phyloP scores from a whole-genome alignment of 1,140 invertebrate genomes.

The Daktulosphaira vitifoliae region DNA sequence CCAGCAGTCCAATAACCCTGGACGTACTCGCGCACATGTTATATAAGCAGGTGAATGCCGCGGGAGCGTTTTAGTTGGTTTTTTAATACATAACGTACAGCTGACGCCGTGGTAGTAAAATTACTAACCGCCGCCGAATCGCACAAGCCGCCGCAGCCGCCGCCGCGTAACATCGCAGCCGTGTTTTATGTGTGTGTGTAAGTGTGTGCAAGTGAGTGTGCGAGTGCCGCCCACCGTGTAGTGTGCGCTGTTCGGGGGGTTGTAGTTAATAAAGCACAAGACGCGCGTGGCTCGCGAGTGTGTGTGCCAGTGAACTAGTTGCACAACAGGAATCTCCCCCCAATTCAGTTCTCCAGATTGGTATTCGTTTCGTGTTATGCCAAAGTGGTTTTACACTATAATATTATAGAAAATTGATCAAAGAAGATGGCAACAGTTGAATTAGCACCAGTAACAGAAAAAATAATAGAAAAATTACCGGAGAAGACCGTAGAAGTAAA shows the following conservation, averaged over 20 bases:
- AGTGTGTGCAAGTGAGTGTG: background rate
- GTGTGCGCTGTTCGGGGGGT: too few species aligned
- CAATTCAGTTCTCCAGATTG: too few species aligned
- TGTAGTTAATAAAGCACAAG: too few species aligned
- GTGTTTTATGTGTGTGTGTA: background rate
- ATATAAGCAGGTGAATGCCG: conserved; percentile 33
- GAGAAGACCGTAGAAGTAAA: conserved; percentile 4
- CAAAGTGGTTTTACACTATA: too few species aligned
- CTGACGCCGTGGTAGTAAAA: background rate
- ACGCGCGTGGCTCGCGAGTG: conserved; percentile 3
- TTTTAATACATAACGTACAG: conserved; percentile 29
- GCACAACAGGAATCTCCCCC: too few species aligned
- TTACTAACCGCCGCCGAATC: too few species aligned
- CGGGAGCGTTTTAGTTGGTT: conserved; percentile 32
- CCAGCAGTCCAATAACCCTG: conserved; percentile 31
- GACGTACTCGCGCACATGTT: conserved; percentile 24
- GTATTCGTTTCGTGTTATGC: conserved; percentile 9
- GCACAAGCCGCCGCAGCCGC: background rate
- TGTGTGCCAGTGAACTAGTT: background rate
- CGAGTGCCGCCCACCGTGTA: background rate
- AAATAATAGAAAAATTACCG: background rate
- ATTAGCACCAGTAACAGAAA: background rate
- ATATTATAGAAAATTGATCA: too few species aligned
- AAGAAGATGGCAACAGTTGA: conserved; percentile 11
- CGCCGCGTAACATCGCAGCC: background rate